Conservation (phyloP, 2,113 vertebrate genomes). For the chimpanzee (Pan troglodytes) region DNA sequence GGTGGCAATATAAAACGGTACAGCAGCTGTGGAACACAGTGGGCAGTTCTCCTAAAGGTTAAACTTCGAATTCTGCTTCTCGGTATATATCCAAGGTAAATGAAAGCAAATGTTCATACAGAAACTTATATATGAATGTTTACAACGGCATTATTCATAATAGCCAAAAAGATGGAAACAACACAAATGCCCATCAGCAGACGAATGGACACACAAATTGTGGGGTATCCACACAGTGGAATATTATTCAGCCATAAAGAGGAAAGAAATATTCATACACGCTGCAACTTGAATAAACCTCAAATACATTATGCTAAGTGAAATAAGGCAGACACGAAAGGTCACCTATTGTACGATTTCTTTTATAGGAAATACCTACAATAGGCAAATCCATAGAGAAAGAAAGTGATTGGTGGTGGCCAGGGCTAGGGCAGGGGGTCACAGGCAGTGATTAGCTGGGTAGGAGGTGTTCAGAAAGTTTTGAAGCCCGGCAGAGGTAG, state of each 20-base stretch:
- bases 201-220: accelerated
- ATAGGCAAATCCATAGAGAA: neutral
- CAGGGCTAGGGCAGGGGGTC: accelerated
- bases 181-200: neutral
- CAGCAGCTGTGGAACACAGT: neutral
- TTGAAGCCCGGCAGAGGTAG: neutral
- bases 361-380: neutral
- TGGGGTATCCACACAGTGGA: accelerated
- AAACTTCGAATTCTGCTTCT: neutral
- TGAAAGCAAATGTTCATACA: neutral
- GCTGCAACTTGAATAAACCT: neutral
- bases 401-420: neutral
- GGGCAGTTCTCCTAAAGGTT: neutral
- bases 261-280: neutral
- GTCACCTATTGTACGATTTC: accelerated
- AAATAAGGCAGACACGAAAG: neutral
- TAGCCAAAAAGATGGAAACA: accelerated
- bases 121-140: neutral
- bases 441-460: neutral
- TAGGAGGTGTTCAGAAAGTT: neutral
- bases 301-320: neutral
- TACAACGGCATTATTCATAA: neutral
- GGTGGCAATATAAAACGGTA: neutral
- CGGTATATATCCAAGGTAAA: neutral
- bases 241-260: neutral